A percentile compares a stretch with the other conserved stretches of the same genome.
These are phyloP conservation scores for Pachypeltis micranthus DNA, from an alignment of 1,140 invertebrate genomes.

Conservation along the genomic window DNA sequence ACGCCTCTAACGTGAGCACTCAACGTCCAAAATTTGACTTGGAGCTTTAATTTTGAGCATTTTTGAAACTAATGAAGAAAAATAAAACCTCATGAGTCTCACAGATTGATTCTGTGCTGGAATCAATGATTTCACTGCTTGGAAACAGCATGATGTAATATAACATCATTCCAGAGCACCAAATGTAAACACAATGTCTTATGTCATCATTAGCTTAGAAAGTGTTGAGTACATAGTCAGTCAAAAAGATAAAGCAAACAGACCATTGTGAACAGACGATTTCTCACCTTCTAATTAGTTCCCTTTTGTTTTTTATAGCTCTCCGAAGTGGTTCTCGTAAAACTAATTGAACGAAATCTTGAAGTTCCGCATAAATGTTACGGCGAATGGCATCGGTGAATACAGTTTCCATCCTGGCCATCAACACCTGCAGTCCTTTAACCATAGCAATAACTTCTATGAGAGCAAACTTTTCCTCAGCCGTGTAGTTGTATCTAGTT, in stretches of 20 bases:
- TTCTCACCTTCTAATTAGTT: constrained; percentile 75
- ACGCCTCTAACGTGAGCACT: no score
- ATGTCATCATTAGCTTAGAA: neutral
- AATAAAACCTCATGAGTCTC: no score
- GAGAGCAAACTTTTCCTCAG: constrained; percentile 94
- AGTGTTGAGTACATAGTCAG: neutral
- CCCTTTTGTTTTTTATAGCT: constrained; percentile 96
- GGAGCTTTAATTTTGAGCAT: no score
- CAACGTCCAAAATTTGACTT: no score
- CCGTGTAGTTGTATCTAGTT: constrained; percentile 94
- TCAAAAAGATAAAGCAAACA: neutral
- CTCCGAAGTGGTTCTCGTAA: constrained; percentile 88
- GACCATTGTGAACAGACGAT: neutral
- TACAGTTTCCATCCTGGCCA: constrained; percentile 95
- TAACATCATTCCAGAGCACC: neutral
- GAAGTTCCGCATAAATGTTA: constrained; percentile 92
- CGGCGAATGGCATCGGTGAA: constrained; percentile 91
- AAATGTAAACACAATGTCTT: neutral
- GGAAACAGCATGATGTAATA: no score
- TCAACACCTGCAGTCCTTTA: constrained; percentile 93
- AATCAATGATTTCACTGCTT: no score
- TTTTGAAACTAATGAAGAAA: no score
- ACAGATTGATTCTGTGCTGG: no score
- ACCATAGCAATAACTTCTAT: constrained; percentile 99
- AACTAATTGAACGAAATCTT: constrained; percentile 90